Evolutionary conservation across 2,797 vertebrate genomes (phyloP), one percentile per base, ranked within the genome.

Genomic region (Sebastes variabilis): DNA sequence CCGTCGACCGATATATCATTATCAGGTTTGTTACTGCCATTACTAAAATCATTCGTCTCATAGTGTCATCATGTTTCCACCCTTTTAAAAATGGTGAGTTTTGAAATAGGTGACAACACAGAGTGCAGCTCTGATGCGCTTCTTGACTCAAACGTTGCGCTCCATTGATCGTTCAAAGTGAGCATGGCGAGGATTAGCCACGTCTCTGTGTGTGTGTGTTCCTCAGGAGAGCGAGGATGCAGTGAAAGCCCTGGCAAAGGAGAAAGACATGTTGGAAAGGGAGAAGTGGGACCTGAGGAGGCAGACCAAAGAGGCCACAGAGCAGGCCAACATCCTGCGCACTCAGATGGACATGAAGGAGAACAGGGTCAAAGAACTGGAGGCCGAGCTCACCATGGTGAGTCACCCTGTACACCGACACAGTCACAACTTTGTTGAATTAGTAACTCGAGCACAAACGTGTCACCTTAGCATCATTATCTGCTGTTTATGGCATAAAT

Each of bases 351-450:
- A 99, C 94, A 95, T 98, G 92, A 99, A 98, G 91, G 98, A 99
- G 95, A 99, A 99, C 96, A 92, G 98, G 75, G 98, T 99, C 94
- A 99, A 99, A 95, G 98, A 99, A 88, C 97, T 99, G 93, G 98
- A 99, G 94, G 98, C 98, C 0, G 98, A 99, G 92, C 95, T 99
- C 85, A 97, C 97, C 89, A 99, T 99, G 98, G 98, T 99, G 93
- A 89, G 81, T 83, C 64, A 34, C 5, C 11, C 9, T 8, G 25
- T 52, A 2, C 64, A 22, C 1, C 4, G 25, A 79, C 30, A 12
- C 71, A 11, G 3, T 27, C 72, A 34, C 62, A 60, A 16, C 77
- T 61, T 55, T 30, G 13, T 20, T 32, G 18, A 27, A 42, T 71
- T 34, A 25, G 52, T 30, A 14, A 61, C 60, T 73, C 14, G 20